Percentiles rank a stretch among this genome's conserved stretches.
These are phyloP conservation scores for Ctenodactylus gundi DNA, from an alignment of 2,113 vertebrate genomes.

Conservation along the genomic window DNA sequence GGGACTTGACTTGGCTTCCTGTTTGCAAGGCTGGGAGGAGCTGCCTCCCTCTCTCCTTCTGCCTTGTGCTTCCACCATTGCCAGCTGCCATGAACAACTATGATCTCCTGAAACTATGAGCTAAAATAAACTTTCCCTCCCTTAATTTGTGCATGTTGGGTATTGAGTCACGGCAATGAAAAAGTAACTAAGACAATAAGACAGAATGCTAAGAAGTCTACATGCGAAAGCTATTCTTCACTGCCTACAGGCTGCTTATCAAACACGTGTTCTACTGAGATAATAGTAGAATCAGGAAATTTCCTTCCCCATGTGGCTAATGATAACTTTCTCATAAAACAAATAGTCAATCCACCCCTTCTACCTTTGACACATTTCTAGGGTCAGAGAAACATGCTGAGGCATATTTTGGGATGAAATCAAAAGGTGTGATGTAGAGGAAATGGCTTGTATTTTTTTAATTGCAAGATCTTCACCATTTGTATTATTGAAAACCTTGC, in stretches of 20 bases:
- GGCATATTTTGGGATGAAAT: neutral
- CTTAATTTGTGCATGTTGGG: no score
- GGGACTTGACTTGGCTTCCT: no score
- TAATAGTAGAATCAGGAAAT: neutral
- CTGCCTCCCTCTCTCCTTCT: no score
- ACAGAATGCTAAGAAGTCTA: no score
- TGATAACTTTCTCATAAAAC: neutral
- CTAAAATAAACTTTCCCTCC: no score
- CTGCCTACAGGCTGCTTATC: neutral
- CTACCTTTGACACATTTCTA: neutral
- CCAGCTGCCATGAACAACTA: no score
- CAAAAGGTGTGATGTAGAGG: neutral
- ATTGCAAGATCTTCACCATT: neutral
- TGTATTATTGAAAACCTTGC: neutral
- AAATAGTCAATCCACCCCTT: neutral
- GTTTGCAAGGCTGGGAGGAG: no score
- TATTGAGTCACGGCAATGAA: no score
- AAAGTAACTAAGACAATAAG: no score
- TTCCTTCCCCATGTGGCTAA: neutral
- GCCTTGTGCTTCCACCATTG: no score
- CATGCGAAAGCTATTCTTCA: neutral
- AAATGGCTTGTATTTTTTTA: neutral
- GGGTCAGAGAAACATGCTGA: no score
- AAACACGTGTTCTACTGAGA: neutral
- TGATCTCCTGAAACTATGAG: no score